phyloP scores from a whole-genome alignment of 2,888 invertebrate genomes.

The Latheticus oryzae region DNA sequence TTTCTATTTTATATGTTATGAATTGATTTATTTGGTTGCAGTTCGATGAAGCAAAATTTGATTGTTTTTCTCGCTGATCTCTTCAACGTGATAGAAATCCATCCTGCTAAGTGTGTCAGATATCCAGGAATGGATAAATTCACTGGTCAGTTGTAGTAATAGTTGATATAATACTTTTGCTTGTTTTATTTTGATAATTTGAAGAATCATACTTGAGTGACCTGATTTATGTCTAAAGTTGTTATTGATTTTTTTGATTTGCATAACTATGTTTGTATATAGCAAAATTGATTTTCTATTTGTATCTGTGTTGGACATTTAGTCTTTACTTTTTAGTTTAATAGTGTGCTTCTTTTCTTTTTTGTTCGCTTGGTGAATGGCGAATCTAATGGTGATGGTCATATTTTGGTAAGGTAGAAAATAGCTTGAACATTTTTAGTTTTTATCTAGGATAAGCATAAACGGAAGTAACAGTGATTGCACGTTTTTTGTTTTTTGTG shows the following conservation, averaged over 20 bases:
- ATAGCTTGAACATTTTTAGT: constrained; percentile 1
- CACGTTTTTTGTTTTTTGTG: constrained; percentile 35
- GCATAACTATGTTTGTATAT: constrained; percentile 45
- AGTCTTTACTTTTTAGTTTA: constrained; percentile 47
- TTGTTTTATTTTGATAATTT: constrained; percentile 29
- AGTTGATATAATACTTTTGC: constrained; percentile 22
- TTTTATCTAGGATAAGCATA: neutral
- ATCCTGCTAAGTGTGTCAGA: constrained; percentile 89
- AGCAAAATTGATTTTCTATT: constrained; percentile 26
- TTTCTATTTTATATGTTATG: neutral
- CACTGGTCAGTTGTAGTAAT: constrained; percentile 60
- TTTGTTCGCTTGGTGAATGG: constrained; percentile 47
- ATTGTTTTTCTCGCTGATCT: constrained; percentile 93
- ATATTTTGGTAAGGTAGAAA: constrained; percentile 56
- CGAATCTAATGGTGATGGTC: constrained; percentile 58
- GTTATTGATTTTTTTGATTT: constrained; percentile 48
- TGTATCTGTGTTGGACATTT: no score
- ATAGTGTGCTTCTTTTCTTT: constrained; percentile 44
- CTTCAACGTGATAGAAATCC: constrained; percentile 93
- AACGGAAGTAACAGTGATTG: constrained; percentile 22
- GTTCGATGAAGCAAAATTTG: constrained; percentile 91
- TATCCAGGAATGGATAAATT: constrained; percentile 79
- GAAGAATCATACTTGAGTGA: constrained; percentile 41
- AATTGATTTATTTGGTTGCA: constrained; percentile 62
- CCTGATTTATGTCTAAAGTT: constrained; percentile 46